A percentile compares a stretch with the other conserved stretches of the same genome.
Conservation (phyloP, 2,113 vertebrate genomes). For the Pteruthius melanotis region DNA sequence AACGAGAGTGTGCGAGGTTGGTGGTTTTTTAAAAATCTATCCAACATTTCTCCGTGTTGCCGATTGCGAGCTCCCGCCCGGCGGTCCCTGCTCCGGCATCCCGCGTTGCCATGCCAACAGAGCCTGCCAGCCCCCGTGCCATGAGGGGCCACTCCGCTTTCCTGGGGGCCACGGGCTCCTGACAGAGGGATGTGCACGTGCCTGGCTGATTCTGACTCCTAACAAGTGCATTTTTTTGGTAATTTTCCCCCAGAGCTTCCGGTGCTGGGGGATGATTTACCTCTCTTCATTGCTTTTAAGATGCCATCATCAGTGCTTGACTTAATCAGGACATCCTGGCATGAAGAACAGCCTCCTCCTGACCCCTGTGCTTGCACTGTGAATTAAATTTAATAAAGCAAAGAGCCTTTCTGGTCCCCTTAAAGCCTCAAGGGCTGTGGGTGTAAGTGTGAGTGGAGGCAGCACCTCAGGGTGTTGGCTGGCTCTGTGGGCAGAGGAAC, state of each 20-base stretch:
- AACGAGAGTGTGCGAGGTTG: background rate
- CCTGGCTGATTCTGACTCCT: background rate
- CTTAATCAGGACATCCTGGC: background rate
- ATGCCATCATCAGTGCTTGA: background rate
- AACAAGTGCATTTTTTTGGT: background rate
- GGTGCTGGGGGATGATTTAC: background rate
- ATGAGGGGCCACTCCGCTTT: background rate
- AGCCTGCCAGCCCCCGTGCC: background rate
- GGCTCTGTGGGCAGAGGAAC: background rate
- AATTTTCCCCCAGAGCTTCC: background rate
- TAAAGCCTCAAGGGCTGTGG: background rate
- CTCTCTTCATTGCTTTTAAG: background rate
- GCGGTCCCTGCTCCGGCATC: conserved; percentile 4
- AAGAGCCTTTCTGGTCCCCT: background rate
- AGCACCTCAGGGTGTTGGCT: background rate
- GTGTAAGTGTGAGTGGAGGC: background rate
- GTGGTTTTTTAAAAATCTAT: background rate
- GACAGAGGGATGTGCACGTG: background rate
- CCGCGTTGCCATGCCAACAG: conserved; percentile 41
- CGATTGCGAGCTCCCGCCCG: background rate
- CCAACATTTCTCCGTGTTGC: background rate
- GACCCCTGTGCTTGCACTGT: background rate
- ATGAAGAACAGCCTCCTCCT: background rate
- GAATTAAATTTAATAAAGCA: background rate
- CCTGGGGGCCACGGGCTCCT: background rate